phyloP scores from a whole-genome alignment of 2,888 invertebrate species.

The Drosophila ustulata region DNA sequence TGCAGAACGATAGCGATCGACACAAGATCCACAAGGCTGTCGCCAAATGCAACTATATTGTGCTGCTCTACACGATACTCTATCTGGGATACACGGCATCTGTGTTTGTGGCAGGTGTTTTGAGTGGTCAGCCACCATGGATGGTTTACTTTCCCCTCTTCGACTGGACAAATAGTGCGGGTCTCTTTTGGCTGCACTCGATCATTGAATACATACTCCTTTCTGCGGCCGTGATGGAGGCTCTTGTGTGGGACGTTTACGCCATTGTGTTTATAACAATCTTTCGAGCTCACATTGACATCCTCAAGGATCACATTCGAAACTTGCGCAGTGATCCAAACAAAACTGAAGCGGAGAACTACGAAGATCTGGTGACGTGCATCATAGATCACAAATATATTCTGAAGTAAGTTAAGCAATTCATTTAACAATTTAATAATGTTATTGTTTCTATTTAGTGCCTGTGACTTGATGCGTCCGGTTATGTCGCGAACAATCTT shows the following conservation, averaged over 20 bases:
- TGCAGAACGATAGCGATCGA: conserved; percentile 41
- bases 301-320: conserved; percentile 49
- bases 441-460: conserved; percentile 1
- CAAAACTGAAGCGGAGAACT: conserved; percentile 41
- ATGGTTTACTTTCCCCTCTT: conserved; percentile 57
- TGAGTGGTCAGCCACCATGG: conserved; percentile 44
- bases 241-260: conserved; percentile 43
- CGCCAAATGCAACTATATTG: conserved; percentile 44
- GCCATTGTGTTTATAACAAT: conserved; percentile 27
- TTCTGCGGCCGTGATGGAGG: conserved; percentile 8
- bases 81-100: conserved; percentile 45
- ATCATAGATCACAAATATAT: conserved; percentile 56
- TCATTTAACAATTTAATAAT: not conserved
- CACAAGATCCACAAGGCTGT: conserved; percentile 49
- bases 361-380: conserved; percentile 51
- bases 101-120: conserved; percentile 18
- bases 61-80: conserved; percentile 36
- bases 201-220: conserved; percentile 44
- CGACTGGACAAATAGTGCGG: conserved; percentile 44
- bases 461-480: conserved; percentile 34
- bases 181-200: conserved; percentile 46
- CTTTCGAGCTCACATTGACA: conserved; percentile 52
- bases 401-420: conserved; percentile 33
- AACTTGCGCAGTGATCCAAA: conserved; percentile 40
- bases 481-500: conserved; percentile 24